A percentile compares a stretch with the other conserved stretches of the same genome.
Evolutionary conservation across 2,888 invertebrate genomes (phyloP).

Genomic region (Oscheius myriophilus): DNA sequence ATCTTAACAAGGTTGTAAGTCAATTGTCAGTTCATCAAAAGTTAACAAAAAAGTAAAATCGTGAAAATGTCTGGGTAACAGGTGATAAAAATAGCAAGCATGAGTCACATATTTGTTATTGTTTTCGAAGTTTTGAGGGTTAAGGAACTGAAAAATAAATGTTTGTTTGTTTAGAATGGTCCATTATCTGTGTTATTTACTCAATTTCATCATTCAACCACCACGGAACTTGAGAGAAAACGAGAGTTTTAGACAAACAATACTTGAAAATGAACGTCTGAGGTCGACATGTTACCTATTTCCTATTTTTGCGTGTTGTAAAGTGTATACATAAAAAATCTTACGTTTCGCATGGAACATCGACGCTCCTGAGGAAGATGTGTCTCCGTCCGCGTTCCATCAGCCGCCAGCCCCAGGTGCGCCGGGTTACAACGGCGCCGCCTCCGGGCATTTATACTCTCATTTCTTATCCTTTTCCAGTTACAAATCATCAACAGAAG

Average conservation of each 20-base stretch:
- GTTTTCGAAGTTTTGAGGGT: background rate
- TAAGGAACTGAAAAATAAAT: background rate
- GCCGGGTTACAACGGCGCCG: slow-evolving; percentile 19
- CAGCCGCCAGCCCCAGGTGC: background rate
- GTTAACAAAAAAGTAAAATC: too few relatives aligned
- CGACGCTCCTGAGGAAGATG: slow-evolving; percentile 15
- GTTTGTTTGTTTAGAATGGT: background rate
- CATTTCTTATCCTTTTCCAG: slow-evolving; percentile 8
- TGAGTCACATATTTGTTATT: too few relatives aligned
- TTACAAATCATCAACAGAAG: background rate
- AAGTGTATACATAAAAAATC: background rate
- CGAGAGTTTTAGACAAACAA: too few relatives aligned
- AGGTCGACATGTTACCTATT: too few relatives aligned
- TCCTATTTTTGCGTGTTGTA: too few relatives aligned
- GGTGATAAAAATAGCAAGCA: too few relatives aligned
- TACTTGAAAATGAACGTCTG: too few relatives aligned
- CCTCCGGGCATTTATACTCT: slow-evolving; percentile 1
- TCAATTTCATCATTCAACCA: background rate
- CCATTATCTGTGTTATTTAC: background rate
- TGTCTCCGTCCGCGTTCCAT: slow-evolving; percentile 25
- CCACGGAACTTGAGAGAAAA: background rate
- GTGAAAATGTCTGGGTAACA: too few relatives aligned
- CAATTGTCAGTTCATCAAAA: too few relatives aligned
- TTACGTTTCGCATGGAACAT: slow-evolving; percentile 21
- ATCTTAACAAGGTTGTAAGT: too few relatives aligned